phyloP scores from a whole-genome alignment of 2,797 vertebrate species.

The Spondyliosoma cantharus region DNA sequence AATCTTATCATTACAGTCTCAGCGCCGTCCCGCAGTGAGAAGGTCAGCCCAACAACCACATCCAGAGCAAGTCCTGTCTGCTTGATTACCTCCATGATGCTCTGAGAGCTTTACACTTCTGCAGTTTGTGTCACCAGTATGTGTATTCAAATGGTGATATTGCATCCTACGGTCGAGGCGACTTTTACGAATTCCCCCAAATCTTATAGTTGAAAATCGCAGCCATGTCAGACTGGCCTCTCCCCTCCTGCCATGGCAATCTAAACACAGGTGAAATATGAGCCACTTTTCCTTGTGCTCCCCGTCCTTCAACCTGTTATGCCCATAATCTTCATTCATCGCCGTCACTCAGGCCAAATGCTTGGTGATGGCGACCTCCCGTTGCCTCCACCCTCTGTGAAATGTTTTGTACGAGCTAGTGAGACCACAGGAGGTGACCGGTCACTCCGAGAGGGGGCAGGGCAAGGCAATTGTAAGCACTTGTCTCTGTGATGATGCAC shows the following conservation, averaged over 20 bases:
- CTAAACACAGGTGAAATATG: background rate
- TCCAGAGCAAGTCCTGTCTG: background rate
- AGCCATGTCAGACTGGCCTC: background rate
- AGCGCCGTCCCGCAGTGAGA: background rate
- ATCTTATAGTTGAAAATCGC: background rate
- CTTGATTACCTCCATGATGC: background rate
- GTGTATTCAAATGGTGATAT: background rate
- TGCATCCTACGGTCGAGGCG: background rate
- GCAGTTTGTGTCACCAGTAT: background rate
- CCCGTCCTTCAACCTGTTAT: background rate
- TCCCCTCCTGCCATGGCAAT: background rate
- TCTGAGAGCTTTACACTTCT: background rate
- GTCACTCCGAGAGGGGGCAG: background rate
- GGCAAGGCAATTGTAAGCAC: background rate
- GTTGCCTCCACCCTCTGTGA: background rate
- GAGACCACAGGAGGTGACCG: background rate
- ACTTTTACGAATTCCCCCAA: background rate
- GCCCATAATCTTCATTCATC: background rate
- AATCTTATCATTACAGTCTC: background rate
- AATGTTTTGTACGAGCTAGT: background rate
- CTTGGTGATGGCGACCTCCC: background rate
- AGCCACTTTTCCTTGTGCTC: background rate
- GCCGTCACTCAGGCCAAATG: background rate
- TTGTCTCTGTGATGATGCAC: conserved; percentile 3
- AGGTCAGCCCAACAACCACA: background rate